Base-by-base conservation (phyloP, 2,888 invertebrate genomes). In the Sarcophaga rosellei region DNA sequence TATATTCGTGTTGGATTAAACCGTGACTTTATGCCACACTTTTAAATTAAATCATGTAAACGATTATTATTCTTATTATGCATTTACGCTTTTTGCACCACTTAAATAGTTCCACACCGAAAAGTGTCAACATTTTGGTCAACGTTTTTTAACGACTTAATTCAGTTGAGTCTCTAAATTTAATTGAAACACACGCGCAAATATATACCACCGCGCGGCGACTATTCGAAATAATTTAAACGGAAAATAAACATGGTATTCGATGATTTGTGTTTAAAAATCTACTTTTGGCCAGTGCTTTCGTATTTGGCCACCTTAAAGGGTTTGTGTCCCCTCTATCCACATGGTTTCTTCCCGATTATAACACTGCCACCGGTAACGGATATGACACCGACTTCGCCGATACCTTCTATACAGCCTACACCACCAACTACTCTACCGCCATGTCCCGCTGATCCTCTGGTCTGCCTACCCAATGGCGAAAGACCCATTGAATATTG, bases 251-350 rank as follows among this genome's bases (percentile, higher is more conserved):
- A 53, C 4, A 89, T 88, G 88, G 47, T 86, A 21, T 89, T 86
- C 59, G 89, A 89, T 45, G 91, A 93, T 87, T 90, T 93, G 65
- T 93, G 93, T 87, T 89, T 91, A 20, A 93, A 92, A 89, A 89
- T 93, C 70, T 93, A 91, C 78, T 90, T 93, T 69, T 93, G 92
- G 91, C 93, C 93, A 61, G 90, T 92, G 84, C 88, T 93, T 1
- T 91, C 92, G 17, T 92, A 93, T 86, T 87, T 93, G 88, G 93
- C 93, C 23, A 91, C 90, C 66, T 88, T 92, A 11, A 93, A 93
- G 88, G 93, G 93, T 53, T 87, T 92, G 79, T 93, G 93, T 84
- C 91, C 91, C 44, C 79, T 88, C 70, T 89, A 90, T 88, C 90
- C 90, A 53, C 88, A 90, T 72, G 91, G 90, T 84, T 91, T 90